Percentiles rank a stretch among this genome's conserved stretches.
Evolutionary conservation across 2,888 invertebrate species (phyloP).

Genomic region (Listrodromus nycthemerus): DNA sequence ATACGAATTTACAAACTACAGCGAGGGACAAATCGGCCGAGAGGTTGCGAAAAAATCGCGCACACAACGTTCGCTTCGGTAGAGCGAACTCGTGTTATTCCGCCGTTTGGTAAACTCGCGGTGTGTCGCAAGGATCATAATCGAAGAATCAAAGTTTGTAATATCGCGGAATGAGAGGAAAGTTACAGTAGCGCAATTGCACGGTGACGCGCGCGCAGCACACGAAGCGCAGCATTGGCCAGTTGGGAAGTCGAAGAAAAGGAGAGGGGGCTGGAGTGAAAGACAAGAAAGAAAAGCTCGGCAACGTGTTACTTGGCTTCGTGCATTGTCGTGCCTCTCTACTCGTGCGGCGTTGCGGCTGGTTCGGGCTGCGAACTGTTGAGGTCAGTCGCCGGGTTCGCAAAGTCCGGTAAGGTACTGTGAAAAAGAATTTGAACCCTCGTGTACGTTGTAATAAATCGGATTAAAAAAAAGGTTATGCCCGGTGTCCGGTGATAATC

Average conservation of each 20-base stretch:
- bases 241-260: neutral
- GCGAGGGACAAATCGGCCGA: neutral
- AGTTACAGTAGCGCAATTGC: too few species aligned
- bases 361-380: conserved; percentile 49
- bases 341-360: conserved; percentile 66
- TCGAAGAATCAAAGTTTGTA: conserved; percentile 10
- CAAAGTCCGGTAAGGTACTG: conserved; percentile 31
- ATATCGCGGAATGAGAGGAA: neutral
- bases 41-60: neutral
- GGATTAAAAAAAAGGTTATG: neutral
- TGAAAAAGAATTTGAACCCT: neutral
- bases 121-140: conserved; percentile 10
- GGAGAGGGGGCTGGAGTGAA: too few species aligned
- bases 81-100: conserved; percentile 13
- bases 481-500: conserved; percentile 57
- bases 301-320: conserved; percentile 57
- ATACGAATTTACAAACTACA: neutral
- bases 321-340: conserved; percentile 64
- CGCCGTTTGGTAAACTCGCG: conserved; percentile 18
- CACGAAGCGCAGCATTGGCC: neutral
- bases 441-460: neutral
- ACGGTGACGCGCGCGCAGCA: too few species aligned
- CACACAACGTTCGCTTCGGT: neutral
- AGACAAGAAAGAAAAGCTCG: conserved; percentile 21
- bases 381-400: conserved; percentile 36